Conservation (phyloP, 2,113 vertebrate species). For the Urocitellus parryii region DNA sequence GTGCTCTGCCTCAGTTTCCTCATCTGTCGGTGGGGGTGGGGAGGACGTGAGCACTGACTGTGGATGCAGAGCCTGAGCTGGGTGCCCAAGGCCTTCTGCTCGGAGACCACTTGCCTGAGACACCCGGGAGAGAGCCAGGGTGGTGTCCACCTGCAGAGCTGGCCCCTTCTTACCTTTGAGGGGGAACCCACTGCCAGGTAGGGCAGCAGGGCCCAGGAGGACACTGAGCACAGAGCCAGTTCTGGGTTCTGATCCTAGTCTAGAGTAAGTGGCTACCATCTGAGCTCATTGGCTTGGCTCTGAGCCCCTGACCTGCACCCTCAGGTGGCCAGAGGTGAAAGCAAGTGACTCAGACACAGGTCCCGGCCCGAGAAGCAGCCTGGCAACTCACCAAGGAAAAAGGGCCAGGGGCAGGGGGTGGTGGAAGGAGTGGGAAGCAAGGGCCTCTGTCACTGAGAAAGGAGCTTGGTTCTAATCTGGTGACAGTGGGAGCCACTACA, state of each 20-base stretch:
- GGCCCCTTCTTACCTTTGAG: neutral
- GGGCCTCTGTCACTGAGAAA: no score
- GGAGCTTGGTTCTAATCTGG: no score
- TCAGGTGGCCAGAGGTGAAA: neutral
- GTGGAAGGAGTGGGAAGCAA: no score
- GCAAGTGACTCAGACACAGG: no score
- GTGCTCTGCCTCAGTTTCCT: neutral
- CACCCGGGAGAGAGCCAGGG: neutral
- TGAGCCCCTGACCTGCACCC: no score
- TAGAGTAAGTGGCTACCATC: neutral
- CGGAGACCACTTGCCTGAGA: neutral
- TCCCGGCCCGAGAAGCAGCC: no score
- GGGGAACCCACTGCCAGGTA: neutral
- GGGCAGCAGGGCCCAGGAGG: fast-evolving
- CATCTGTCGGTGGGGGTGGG: neutral
- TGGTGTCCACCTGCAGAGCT: neutral
- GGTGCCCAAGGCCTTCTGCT: neutral
- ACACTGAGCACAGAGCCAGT: neutral
- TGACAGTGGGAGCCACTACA: no score
- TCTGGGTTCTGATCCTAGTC: neutral
- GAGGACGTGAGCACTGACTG: neutral
- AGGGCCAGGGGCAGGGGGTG: no score
- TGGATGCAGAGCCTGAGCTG: fast-evolving
- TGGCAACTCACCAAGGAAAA: no score
- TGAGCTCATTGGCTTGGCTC: neutral